Base-by-base conservation (phyloP, 1,140 invertebrate species). In the Lepidotrigona ventralis region DNA sequence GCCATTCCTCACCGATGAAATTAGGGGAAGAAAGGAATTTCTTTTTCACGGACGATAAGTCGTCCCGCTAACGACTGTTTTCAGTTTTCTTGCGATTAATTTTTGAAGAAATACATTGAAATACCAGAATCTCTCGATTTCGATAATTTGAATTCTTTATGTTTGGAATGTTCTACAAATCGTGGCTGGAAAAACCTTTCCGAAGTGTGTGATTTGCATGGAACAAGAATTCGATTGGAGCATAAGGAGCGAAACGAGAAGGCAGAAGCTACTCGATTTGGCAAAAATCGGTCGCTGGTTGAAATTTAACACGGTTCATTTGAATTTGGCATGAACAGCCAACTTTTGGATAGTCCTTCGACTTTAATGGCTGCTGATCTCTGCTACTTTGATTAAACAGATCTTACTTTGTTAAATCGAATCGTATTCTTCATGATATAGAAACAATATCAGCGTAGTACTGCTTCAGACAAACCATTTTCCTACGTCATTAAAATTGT, bases 1-100 rank as follows among this genome's bases (percentile, higher is more conserved):
- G 69, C 89, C 79, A 86, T 90, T 88, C 79, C 79, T 75, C 85
- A 86, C 86, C 85, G 76, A 70, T 88, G 23, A 11, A 85, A 87
- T 39, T 54, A 29, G 26, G 60, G 23, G 26, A 17, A 63, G n/a
- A 63, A 15, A 14, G n/a, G 26, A 17, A 26, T n/a, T 72, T 68
- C 39, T 8, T 69, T 33, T 23, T 26, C 9, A 3, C 6, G 17
- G 21, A 54, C 11, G 26, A 21, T 23, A 53, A 29, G 33, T 9
- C 4, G 54, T 26, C 33, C 3, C 26, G 17, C 6, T 14, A 14
- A 73, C 23, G 33, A 19, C 14, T 71, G 15, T 29, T 66, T 29
- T 19, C 15, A 15, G 64, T 6, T 1, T 8, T 23, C 19, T 68
- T 33, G 8, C 4, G 9, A 19, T n/a, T 15, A 33, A 66, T 33